Percentiles rank a stretch among this genome's conserved stretches.
These are phyloP conservation scores for Syndactyla subalaris DNA, from an alignment of 2,797 vertebrate species.

Conservation along the genomic window DNA sequence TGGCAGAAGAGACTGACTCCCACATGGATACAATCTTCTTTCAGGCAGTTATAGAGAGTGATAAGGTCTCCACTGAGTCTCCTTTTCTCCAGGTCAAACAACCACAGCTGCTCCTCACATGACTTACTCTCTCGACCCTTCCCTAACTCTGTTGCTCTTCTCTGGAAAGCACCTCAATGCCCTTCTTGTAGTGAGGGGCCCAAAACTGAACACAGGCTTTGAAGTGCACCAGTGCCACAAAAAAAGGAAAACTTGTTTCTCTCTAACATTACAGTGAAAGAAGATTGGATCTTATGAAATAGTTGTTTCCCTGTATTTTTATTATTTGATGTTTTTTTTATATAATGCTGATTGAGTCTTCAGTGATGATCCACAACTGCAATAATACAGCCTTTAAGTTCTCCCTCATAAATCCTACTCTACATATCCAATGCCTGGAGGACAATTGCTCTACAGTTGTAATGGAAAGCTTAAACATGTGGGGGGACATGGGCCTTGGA, in stretches of 20 bases:
- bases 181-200: background rate
- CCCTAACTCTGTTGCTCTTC: background rate
- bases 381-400: background rate
- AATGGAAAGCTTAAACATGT: background rate
- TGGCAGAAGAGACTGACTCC: background rate
- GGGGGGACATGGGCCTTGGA: background rate
- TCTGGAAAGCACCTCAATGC: background rate
- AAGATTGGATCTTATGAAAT: background rate
- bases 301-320: background rate
- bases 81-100: background rate
- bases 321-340: background rate
- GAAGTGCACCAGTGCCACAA: background rate
- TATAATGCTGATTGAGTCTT: background rate
- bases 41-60: background rate
- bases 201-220: background rate
- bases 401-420: background rate
- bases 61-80: background rate
- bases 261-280: background rate
- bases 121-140: background rate
- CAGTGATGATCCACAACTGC: background rate
- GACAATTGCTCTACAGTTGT: background rate
- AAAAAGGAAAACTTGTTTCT: background rate
- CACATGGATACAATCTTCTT: background rate
- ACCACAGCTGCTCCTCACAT: rapidly evolving
- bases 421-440: background rate